phyloP scores from a whole-genome alignment of 2,797 vertebrate genomes.

The Molossus molossus region DNA sequence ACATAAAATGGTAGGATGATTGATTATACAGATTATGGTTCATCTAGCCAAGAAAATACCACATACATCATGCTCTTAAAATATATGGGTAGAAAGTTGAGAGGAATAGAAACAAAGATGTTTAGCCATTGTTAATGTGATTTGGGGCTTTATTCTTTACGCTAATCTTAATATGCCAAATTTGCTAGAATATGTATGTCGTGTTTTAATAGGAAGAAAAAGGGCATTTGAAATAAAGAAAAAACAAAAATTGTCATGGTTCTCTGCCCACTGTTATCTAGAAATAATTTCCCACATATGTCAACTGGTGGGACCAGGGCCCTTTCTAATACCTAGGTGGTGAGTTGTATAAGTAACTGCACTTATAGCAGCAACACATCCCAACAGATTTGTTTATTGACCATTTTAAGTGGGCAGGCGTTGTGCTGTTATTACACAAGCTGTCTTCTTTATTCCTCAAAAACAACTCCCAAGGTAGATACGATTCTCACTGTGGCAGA shows the following conservation, averaged over 20 bases:
- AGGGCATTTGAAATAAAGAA: not conserved
- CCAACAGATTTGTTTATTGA: not conserved
- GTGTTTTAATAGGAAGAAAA: not conserved
- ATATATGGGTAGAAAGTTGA: not conserved
- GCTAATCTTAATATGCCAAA: not conserved
- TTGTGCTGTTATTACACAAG: not conserved
- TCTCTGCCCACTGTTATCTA: not conserved
- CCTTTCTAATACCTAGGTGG: not conserved
- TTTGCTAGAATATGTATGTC: not conserved
- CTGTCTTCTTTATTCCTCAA: not conserved
- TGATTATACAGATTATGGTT: not conserved
- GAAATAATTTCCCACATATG: not conserved
- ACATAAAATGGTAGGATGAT: not conserved
- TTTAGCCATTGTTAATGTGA: not conserved
- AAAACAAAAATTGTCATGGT: not conserved
- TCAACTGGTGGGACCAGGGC: not conserved
- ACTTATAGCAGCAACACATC: not conserved
- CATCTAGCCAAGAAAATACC: not conserved
- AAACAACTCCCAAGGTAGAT: not conserved
- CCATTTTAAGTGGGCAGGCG: not conserved
- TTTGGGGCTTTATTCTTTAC: not conserved
- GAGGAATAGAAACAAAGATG: not conserved
- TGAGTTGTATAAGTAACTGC: not conserved
- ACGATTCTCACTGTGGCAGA: not conserved
- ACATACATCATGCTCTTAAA: not conserved